Percentiles rank a stretch among this genome's conserved stretches.
Evolutionary conservation across 2,113 vertebrate species (phyloP).

Genomic region (Pholis gunnellus): DNA sequence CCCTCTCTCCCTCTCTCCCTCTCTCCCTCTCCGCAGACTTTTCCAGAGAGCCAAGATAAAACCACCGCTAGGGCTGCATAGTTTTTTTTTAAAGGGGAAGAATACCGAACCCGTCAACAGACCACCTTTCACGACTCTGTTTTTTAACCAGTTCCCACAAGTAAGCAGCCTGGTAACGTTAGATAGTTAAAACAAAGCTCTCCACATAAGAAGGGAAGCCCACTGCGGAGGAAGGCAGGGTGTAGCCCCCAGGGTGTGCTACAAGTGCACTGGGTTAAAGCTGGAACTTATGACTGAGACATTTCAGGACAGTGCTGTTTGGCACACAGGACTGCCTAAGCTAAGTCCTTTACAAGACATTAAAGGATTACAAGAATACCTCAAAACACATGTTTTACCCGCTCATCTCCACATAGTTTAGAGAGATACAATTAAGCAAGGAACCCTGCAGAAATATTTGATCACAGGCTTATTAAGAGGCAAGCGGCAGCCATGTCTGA

Average conservation of each 20-base stretch:
- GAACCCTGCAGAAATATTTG: background rate
- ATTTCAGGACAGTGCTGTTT: constrained; percentile 1
- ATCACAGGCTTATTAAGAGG: background rate
- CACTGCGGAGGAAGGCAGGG: constrained; percentile 12
- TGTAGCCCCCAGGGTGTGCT: constrained; percentile 14
- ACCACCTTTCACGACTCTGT: background rate
- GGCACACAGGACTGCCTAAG: background rate
- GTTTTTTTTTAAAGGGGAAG: constrained; percentile 84
- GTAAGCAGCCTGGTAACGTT: background rate
- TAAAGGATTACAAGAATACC: background rate
- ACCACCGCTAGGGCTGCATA: constrained; percentile 77
- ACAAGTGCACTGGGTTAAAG: background rate
- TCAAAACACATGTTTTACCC: background rate
- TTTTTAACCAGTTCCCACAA: background rate
- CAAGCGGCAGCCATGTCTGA: background rate
- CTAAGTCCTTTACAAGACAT: background rate
- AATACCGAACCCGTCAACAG: constrained; percentile 49
- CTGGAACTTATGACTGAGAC: background rate
- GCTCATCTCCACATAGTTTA: background rate
- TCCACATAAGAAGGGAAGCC: background rate
- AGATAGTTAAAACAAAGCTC: background rate
- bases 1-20: background rate
- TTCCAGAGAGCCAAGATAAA: constrained; percentile 72
- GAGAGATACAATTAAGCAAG: background rate
- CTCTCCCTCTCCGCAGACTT: constrained; percentile 69